Evolutionary conservation across 1,140 invertebrate species (phyloP), one percentile per base, ranked within the genome.

Genomic region (Ceratosolen fusciceps): DNA sequence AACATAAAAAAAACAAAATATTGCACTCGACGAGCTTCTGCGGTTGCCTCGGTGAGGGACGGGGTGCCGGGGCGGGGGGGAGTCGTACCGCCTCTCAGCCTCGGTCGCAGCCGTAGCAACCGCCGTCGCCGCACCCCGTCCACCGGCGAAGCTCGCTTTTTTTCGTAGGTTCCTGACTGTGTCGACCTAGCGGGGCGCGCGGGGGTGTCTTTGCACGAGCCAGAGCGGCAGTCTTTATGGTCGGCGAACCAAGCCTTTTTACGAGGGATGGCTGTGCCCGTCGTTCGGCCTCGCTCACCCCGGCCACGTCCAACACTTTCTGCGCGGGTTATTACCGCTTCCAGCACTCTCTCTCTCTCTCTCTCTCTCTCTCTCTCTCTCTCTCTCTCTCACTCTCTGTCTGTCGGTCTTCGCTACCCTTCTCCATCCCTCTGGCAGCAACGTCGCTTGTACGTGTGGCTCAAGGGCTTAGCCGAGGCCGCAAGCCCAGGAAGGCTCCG

Each of bases 151-250:
- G n/a, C n/a, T n/a, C n/a, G n/a, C n/a, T n/a, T n/a, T n/a, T n/a
- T n/a, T n/a, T n/a, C n/a, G n/a, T n/a, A n/a, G n/a, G n/a, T n/a
- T n/a, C n/a, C n/a, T n/a, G n/a, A n/a, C n/a, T n/a, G n/a, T n/a
- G n/a, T n/a, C n/a, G n/a, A n/a, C n/a, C n/a, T n/a, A n/a, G n/a
- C n/a, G 58, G 58, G 19, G 24, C 7, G 24, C 43, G 43, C 43
- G 16, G 43, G 8, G 43, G 43, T 16, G 7, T 47, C 43, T 19
- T 34, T 21, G 74, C 68, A 84, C 83, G 82, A 84, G 82, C 77
- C 80, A 84, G 83, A 84, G 56, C 83, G 84, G 83, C 78, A 80
- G 81, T 82, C 87, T 87, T 90, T 88, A 87, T 86, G 85, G 82
- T 85, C 77, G 81, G 83, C 76, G 37, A 60, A 71, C 34, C 80